phyloP scores from a whole-genome alignment of 2,888 invertebrate species.

The Pollenia angustigena region DNA sequence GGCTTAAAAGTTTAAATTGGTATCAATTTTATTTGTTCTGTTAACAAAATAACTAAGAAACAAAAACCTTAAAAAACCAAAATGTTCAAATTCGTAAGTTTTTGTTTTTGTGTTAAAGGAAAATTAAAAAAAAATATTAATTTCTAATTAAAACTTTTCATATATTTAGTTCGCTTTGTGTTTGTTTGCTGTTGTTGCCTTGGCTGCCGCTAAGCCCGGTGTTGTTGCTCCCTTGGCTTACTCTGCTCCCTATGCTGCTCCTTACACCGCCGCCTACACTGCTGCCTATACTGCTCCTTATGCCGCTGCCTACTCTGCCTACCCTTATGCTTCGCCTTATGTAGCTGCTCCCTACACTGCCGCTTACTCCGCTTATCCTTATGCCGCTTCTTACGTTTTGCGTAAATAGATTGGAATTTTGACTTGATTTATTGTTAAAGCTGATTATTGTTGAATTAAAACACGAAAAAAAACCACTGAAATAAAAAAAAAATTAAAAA shows the following conservation, averaged over 20 bases:
- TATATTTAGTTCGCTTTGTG: slow-evolving; percentile 71
- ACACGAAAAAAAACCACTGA: slow-evolving; percentile 18
- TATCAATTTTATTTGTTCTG: too few species aligned
- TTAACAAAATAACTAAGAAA: too few species aligned
- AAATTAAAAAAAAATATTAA: neutral
- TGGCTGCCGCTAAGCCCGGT: slow-evolving; percentile 76
- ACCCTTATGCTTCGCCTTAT: slow-evolving; percentile 74
- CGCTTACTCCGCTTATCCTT: slow-evolving; percentile 70
- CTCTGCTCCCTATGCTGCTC: slow-evolving; percentile 75
- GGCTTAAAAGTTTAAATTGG: too few species aligned
- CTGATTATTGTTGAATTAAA: slow-evolving; percentile 41
- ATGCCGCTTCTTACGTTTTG: slow-evolving; percentile 67
- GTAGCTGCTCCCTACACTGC: slow-evolving; percentile 69
- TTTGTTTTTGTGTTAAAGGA: neutral
- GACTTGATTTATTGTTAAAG: slow-evolving; percentile 17
- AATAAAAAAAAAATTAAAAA: slow-evolving; percentile 13
- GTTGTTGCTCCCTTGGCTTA: slow-evolving; percentile 75
- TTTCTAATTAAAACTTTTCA: too few species aligned
- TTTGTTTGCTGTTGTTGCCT: slow-evolving; percentile 75
- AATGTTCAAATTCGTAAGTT: slow-evolving; percentile 83
- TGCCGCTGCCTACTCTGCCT: slow-evolving; percentile 74
- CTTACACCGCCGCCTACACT: slow-evolving; percentile 73
- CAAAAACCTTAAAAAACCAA: slow-evolving; percentile 72
- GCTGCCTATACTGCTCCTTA: slow-evolving; percentile 76
- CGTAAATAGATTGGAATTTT: slow-evolving; percentile 55